Base-by-base conservation (phyloP, 2,113 vertebrate genomes). In the Phodopus roborovskii region DNA sequence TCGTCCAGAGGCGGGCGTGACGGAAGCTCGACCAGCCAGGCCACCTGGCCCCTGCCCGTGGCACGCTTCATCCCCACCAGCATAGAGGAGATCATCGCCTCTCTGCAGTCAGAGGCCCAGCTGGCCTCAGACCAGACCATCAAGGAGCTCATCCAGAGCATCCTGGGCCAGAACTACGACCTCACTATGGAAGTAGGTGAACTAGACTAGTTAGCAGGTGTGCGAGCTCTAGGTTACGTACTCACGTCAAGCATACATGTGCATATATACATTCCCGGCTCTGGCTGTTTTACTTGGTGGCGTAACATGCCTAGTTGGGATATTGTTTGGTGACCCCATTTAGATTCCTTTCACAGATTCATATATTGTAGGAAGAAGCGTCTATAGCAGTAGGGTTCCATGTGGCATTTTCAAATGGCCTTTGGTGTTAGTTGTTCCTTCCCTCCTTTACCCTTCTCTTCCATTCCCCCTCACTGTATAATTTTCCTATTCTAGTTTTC, bases 81-180 rank as follows among this genome's bases (percentile, higher is more conserved):
- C 96, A 97, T 98, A 82, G 98, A 98, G 97, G 98, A 99, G 97
- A 98, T 99, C 97, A 98, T 98, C 92, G 98, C 97, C 87, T 99
- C 98, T 30, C 97, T 98, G 96, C 98, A 97, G 97, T 98, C 97
- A 70, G 97, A 98, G 96, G 93, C 95, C 75, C 97, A 96, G 88
- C 97, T 96, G 95, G 96, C 97, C 42, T 97, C 98, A 28, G 98
- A 99, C 92, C 77, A 97, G 93, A 98, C 0, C 95, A 98, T 99
- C 97, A 98, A 97, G 98, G 98, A 98, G 85, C 98, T 98, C 97
- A 97, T 96, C 64, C 97, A 98, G 97, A 97, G 98, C 95, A 96
- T 99, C 95, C 98, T 99, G 91, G 98, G 99, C 75, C 97, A 98
- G 96, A 98, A 94, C 94, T 98, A 97, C 97, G 97, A 95, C 97